phyloP scores from a whole-genome alignment of 2,888 invertebrate species.

The Clostera curtula region DNA sequence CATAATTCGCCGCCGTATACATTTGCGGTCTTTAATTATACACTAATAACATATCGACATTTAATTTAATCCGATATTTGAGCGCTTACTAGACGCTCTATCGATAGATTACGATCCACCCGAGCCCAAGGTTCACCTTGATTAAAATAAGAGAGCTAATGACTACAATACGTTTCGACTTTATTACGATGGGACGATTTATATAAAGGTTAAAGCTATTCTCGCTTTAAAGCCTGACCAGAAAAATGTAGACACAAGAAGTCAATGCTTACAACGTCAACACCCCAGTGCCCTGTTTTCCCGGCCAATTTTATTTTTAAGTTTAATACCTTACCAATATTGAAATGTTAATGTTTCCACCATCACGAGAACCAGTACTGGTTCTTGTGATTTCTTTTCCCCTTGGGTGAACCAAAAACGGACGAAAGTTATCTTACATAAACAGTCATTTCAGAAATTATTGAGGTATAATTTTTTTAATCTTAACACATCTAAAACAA shows the following conservation, averaged over 20 bases:
- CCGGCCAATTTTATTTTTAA: slow-evolving; percentile 19
- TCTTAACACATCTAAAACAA: slow-evolving; percentile 46
- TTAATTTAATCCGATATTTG: too few relatives aligned
- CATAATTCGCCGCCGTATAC: too few relatives aligned
- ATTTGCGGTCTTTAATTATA: too few relatives aligned
- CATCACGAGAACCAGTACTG: too few relatives aligned
- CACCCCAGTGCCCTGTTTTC: slow-evolving; percentile 17
- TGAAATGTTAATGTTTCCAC: slow-evolving; percentile 22
- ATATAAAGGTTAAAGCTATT: slow-evolving; percentile 60
- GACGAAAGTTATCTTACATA: slow-evolving; percentile 38
- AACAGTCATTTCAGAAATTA: slow-evolving; percentile 43
- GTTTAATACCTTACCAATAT: slow-evolving; percentile 25
- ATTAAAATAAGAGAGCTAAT: slow-evolving; percentile 47
- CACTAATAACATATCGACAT: too few relatives aligned
- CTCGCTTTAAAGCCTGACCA: slow-evolving; percentile 27
- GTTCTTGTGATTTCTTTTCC: too few relatives aligned
- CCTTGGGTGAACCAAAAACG: slow-evolving; percentile 28
- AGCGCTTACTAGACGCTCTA: too few relatives aligned
- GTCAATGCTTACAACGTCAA: slow-evolving; percentile 11
- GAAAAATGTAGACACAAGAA: slow-evolving; percentile 20
- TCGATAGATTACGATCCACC: neutral
- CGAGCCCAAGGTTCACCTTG: slow-evolving; percentile 20
- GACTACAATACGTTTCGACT: slow-evolving; percentile 53
- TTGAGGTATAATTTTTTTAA: slow-evolving; percentile 54
- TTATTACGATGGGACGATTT: slow-evolving; percentile 59